Conservation (phyloP, 1,140 invertebrate species). For the Helicoverpa zea region DNA sequence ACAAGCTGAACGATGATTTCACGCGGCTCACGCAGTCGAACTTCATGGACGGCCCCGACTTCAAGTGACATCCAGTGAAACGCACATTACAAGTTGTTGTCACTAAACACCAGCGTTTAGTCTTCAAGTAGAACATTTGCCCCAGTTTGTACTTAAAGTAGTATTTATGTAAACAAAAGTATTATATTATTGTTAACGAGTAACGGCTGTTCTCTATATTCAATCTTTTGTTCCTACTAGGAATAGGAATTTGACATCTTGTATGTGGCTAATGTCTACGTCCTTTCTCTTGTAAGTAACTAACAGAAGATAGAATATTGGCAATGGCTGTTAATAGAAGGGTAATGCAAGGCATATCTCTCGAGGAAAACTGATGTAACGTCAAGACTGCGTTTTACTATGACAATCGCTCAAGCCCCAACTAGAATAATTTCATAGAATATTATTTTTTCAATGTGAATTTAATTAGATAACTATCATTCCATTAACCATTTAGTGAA, state of each 20-base stretch:
- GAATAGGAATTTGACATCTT: too few relatives aligned
- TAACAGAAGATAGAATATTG: too few relatives aligned
- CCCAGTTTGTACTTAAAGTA: constrained; percentile 46
- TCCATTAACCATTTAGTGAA: constrained; percentile 50
- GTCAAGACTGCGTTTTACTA: constrained; percentile 40
- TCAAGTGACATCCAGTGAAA: not conserved
- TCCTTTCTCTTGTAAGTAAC: too few relatives aligned
- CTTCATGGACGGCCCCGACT: constrained; percentile 61
- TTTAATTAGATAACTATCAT: constrained; percentile 43
- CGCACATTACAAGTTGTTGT: not conserved
- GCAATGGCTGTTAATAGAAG: not conserved
- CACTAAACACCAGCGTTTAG: constrained; percentile 1
- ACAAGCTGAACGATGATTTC: constrained; percentile 77
- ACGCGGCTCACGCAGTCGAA: constrained; percentile 68
- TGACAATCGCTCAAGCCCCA: constrained; percentile 50
- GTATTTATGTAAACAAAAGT: constrained; percentile 17
- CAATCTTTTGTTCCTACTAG: too few relatives aligned
- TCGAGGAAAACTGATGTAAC: constrained; percentile 38
- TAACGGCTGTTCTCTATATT: too few relatives aligned
- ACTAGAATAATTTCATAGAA: constrained; percentile 25
- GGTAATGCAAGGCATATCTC: constrained; percentile 36
- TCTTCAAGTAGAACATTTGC: not conserved
- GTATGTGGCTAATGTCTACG: too few relatives aligned
- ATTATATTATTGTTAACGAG: constrained; percentile 27
- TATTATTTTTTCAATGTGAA: constrained; percentile 13